Conservation (phyloP, 2,113 vertebrate species). For the Hippoglossus stenolepis region DNA sequence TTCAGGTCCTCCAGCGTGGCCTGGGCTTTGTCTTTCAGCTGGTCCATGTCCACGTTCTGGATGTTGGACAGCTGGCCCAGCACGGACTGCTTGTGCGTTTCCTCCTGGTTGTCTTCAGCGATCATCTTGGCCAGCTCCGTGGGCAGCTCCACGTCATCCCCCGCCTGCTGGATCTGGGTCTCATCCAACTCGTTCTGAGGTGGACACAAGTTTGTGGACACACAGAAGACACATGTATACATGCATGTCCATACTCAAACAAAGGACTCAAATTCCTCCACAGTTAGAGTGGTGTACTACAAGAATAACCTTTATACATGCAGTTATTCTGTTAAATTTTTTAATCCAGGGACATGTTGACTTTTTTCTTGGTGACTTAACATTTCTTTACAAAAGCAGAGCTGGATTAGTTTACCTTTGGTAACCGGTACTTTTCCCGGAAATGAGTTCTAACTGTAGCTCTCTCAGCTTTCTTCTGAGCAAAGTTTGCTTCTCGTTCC, state of each 20-base stretch:
- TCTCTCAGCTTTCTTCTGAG: constrained; percentile 95
- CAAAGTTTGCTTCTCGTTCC: constrained; percentile 92
- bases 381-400: background rate
- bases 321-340: too few relatives aligned
- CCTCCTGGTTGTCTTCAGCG: constrained; percentile 94
- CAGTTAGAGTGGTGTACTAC: background rate
- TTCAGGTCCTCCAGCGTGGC: constrained; percentile 95
- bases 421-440: constrained; percentile 94
- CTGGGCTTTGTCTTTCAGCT: constrained; percentile 96
- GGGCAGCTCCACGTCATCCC: constrained; percentile 91
- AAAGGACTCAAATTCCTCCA: background rate
- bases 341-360: too few relatives aligned
- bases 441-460: constrained; percentile 94
- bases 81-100: constrained; percentile 90
- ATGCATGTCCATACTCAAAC: background rate
- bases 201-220: constrained; percentile 1
- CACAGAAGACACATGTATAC: background rate
- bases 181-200: constrained; percentile 91
- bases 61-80: constrained; percentile 94
- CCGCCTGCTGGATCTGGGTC: constrained; percentile 94
- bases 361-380: too few relatives aligned
- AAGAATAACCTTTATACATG: background rate
- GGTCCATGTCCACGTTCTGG: constrained; percentile 93
- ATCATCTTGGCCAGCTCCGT: constrained; percentile 98
- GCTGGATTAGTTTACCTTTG: constrained; percentile 86